Base-by-base conservation (phyloP, 2,888 invertebrate genomes). In the Troides oblongomaculatus region DNA sequence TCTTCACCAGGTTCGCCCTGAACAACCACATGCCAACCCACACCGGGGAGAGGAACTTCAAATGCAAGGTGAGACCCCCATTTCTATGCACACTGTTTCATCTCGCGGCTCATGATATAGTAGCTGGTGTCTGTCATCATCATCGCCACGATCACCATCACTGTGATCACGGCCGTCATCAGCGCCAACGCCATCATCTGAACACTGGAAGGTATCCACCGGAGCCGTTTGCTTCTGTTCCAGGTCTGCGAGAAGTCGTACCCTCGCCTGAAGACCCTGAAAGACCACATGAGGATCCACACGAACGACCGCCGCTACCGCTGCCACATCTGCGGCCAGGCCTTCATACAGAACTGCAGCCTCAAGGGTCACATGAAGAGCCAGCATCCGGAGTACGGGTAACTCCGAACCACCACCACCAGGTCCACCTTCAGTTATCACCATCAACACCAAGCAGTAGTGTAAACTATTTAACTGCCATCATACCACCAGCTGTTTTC, bases 1-100 rank as follows among this genome's bases (percentile, higher is more conserved):
- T 92, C 79, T 91, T 92, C 81, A 91, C 92, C 0, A 83, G 89
- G 0, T 91, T 90, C 80, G 88, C 91, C 0, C 77, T 92, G 0
- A 89, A 84, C 77, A 90, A 90, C 66, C 92, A 92, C 79, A 88
- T 91, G 89, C 92, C 92, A 0, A 88, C 87, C 0, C 92, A 92
- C 78, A 92, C 92, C 0, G 85, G 88, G 0, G 92, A 92, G 66
- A 70, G 90, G 1, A 91, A 91, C 76, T 91, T 85, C 74, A 90
- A 89, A 68, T 92, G 92, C 63, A 89, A 89, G 53, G 78, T 80
- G 1, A 62, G 60, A 8, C 1, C 10, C 8, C 30, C 30, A 30
- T 3, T 30, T 30, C 3, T 30, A 21, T 21, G 21, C 21, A 21
- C 21, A 21, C 21, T 21, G 21, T 21, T 21, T 1, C 21, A 0